phyloP scores from a whole-genome alignment of 2,113 vertebrate species.

The Baryphthengus martii region DNA sequence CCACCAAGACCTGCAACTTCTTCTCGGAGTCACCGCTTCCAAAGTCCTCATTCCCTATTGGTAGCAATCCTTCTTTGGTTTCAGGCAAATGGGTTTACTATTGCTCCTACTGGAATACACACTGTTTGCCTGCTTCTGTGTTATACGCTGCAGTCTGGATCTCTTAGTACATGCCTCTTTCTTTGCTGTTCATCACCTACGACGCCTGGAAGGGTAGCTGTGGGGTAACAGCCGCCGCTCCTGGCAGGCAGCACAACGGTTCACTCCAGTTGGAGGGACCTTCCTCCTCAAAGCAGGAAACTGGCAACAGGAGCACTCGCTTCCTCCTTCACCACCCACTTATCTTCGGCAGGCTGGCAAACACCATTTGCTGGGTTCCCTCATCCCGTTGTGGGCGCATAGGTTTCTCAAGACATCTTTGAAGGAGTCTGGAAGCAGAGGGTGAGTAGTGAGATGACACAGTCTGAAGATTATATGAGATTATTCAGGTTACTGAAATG shows the following conservation, averaged over 20 bases:
- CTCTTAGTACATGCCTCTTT: not conserved
- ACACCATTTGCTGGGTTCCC: constrained; percentile 37
- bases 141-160: not conserved
- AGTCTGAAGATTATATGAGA: not conserved
- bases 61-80: not conserved
- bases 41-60: not conserved
- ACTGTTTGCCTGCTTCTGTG: not conserved
- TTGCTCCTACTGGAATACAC: not conserved
- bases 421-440: constrained; percentile 18
- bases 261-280: constrained; percentile 48
- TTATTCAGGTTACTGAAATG: constrained; percentile 5
- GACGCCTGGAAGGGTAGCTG: not conserved
- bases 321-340: constrained; percentile 49
- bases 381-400: not conserved
- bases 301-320: not conserved
- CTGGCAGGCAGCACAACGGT: not conserved
- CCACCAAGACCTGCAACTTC: accelerated
- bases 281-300: constrained; percentile 9
- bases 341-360: constrained; percentile 23
- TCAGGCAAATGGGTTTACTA: not conserved
- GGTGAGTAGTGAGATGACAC: constrained; percentile 31
- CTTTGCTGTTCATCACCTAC: constrained; percentile 43
- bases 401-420: not conserved
- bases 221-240: not conserved
- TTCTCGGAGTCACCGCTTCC: not conserved